Evolutionary conservation across 1,140 invertebrate genomes (phyloP).

Genomic region (Maniola jurtina): DNA sequence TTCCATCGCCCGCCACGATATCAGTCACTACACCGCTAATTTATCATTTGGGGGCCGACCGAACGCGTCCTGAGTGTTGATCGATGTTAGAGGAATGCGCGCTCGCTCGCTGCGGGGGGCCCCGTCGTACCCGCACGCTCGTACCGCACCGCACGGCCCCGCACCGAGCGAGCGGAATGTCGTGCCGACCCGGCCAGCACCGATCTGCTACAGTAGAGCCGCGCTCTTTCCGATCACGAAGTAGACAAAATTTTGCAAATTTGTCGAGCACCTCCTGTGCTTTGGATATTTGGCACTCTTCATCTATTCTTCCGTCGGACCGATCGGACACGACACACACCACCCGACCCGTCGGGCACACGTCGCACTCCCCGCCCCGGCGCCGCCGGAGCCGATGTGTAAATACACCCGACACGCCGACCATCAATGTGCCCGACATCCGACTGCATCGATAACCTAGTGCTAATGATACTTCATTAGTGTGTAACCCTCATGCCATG

Average conservation of each 20-base stretch:
- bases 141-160: background rate
- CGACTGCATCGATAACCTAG: constrained; percentile 17
- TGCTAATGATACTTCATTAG: constrained; percentile 22
- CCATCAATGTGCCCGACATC: constrained; percentile 41
- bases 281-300: constrained; percentile 73
- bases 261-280: constrained; percentile 72
- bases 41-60: constrained; percentile 73
- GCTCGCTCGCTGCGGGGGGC: constrained; percentile 47
- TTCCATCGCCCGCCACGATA: constrained; percentile 38
- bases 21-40: constrained; percentile 56
- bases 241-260: constrained; percentile 70
- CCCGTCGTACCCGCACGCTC: background rate
- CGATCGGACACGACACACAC: constrained; percentile 39
- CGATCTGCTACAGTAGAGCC: constrained; percentile 44
- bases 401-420: constrained; percentile 40
- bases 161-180: constrained; percentile 46
- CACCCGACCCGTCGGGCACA: constrained; percentile 33
- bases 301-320: constrained; percentile 64
- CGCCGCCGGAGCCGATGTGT: constrained; percentile 44
- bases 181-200: constrained; percentile 41
- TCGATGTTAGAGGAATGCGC: constrained; percentile 58
- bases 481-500: constrained; percentile 24
- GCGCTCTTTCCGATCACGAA: constrained; percentile 56
- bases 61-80: constrained; percentile 51
- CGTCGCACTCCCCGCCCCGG: constrained; percentile 32